These are phyloP conservation scores for Caenorhabditis becei DNA, from an alignment of 2,888 invertebrate genomes.

Conservation along the genomic window DNA sequence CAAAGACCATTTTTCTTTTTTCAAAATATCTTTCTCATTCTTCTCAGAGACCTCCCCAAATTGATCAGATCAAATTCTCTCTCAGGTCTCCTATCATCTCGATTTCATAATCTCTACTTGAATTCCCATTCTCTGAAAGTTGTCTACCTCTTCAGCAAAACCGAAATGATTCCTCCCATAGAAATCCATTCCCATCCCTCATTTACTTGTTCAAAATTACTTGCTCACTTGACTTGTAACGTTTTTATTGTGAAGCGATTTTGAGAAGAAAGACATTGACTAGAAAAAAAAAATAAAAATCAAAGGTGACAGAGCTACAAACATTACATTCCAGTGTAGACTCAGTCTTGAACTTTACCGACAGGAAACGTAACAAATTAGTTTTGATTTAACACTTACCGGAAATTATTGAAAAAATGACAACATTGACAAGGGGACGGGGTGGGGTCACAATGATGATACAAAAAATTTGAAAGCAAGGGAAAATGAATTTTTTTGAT, in stretches of 20 bases:
- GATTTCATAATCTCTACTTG: too few relatives aligned
- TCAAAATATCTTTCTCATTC: too few relatives aligned
- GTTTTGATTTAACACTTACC: constrained; percentile 11
- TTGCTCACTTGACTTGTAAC: background rate
- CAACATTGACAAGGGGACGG: constrained; percentile 27
- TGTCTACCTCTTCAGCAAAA: too few relatives aligned
- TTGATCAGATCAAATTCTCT: too few relatives aligned
- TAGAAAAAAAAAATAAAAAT: constrained; percentile 17
- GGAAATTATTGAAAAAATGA: constrained; percentile 19
- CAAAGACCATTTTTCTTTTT: too few relatives aligned
- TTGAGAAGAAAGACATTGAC: constrained; percentile 35
- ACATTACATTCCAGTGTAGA: constrained; percentile 7
- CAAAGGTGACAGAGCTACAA: constrained; percentile 1
- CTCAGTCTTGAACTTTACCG: constrained; percentile 41
- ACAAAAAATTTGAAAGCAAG: background rate
- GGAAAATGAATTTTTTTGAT: too few relatives aligned
- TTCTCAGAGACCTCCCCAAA: too few relatives aligned
- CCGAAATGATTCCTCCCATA: too few relatives aligned
- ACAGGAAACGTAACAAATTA: constrained; percentile 4
- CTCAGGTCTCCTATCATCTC: too few relatives aligned
- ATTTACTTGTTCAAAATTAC: background rate
- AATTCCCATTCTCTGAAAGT: too few relatives aligned
- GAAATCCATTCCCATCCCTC: too few relatives aligned
- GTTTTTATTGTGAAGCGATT: constrained; percentile 16
- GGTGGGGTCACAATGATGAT: constrained; percentile 18